Evolutionary conservation across 2,888 invertebrate species (phyloP), one percentile per base, ranked within the genome.

Genomic region (Anoplius nigerrimus): DNA sequence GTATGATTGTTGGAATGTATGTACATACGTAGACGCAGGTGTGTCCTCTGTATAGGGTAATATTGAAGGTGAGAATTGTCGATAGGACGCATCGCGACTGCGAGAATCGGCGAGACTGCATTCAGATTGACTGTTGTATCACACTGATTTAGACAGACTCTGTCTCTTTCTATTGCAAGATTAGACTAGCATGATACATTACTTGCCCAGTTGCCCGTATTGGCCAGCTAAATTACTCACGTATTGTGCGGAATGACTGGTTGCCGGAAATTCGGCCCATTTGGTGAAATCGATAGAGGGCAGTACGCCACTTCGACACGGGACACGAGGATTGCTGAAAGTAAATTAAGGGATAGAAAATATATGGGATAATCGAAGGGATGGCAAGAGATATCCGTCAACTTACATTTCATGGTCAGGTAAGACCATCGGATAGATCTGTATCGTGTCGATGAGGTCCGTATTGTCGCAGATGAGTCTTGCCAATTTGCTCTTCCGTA

Each of bases 321-420:
- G 96, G 74, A 97, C 97, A 82, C 97, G 92, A n/a, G 97, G 97
- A 89, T 97, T 97, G 81, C 97, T 97, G 88, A 43, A 34, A 34
- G 11, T 24, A 4, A n/a, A 42, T 42, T 42, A n/a, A 13, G 16
- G 22, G 22, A 54, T 13, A 43, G 16, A 21, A 21, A 21, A 53
- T 53, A 8, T 16, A n/a, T 48, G 48, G 48, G 48, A 48, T n/a
- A 48, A n/a, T 8, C 20, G 22, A 20, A 21, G 5, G 22, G 2
- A 13, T 3, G 21, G 13, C 5, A 5, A 42, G 42, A 42, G 13
- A 13, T 8, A 42, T 53, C 22, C 15, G 53, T 2, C 1, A 1
- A 46, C 95, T 94, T 91, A 97, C 97, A 97, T 92, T 92, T 97
- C 96, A 86, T 97, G 97, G 90, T 97, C 97, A 2, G 97, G 96